These are phyloP conservation scores for Lordiphosa clarofinis DNA, from an alignment of 1,140 invertebrate species.

Conservation along the genomic window DNA sequence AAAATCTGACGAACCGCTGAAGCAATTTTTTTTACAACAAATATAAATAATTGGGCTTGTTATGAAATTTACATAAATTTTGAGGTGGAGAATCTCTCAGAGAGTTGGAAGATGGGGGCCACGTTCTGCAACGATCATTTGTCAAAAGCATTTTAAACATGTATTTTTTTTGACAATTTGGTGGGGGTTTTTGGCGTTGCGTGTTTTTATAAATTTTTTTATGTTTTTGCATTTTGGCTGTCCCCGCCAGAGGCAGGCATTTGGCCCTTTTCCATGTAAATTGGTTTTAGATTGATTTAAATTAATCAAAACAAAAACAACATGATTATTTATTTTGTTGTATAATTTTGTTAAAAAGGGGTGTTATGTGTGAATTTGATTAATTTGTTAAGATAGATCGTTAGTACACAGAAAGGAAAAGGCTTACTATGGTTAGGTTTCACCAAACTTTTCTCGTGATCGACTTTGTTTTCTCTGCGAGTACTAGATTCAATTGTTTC, in stretches of 20 bases:
- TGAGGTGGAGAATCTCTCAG: constrained; percentile 30
- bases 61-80: constrained; percentile 74
- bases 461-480: no score
- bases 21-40: constrained; percentile 53
- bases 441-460: no score
- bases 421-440: no score
- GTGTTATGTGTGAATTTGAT: constrained; percentile 39
- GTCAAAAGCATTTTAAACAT: constrained; percentile 30
- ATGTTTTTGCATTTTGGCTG: constrained; percentile 33
- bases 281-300: constrained; percentile 17
- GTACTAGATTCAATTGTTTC: no score
- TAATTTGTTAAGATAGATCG: constrained; percentile 45
- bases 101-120: constrained; percentile 10
- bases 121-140: constrained; percentile 39
- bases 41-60: constrained; percentile 70
- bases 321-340: constrained; percentile 14
- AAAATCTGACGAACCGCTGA: constrained; percentile 6
- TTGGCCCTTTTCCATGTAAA: constrained; percentile 27
- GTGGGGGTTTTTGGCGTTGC: constrained; percentile 1
- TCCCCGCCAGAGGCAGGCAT: constrained; percentile 44
- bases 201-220: constrained; percentile 7
- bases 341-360: constrained; percentile 15
- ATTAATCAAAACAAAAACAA: constrained; percentile 38
- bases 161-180: constrained; percentile 10
- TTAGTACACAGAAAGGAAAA: no score